A percentile compares a stretch with the other conserved stretches of the same genome.
phyloP scores from a whole-genome alignment of 2,113 vertebrate genomes.

The Brachirus orientalis region DNA sequence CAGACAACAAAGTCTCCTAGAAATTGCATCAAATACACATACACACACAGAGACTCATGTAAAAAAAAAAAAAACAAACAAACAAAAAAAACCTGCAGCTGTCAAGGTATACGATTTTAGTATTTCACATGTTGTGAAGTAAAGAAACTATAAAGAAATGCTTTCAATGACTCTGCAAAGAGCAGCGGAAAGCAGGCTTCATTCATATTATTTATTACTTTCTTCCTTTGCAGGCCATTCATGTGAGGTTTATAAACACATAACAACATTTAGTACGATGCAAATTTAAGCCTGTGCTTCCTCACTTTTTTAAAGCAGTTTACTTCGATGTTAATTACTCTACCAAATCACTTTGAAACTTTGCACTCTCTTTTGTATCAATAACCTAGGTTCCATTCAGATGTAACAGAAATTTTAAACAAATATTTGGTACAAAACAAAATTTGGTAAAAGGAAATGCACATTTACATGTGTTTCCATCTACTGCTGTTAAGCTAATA shows the following conservation, averaged over 20 bases:
- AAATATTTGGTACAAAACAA: too few species aligned
- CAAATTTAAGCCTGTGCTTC: conserved; percentile 64
- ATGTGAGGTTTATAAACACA: conserved; percentile 57
- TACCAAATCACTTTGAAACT: conserved; percentile 37
- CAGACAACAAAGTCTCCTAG: conserved; percentile 7
- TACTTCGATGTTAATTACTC: conserved; percentile 49
- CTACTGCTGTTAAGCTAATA: too few species aligned
- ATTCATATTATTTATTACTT: conserved; percentile 66
- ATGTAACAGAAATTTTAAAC: too few species aligned
- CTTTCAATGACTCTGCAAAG: conserved; percentile 20
- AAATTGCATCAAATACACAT: background rate
- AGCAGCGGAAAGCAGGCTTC: conserved; percentile 42
- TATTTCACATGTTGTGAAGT: conserved; percentile 1
- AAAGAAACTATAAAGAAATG: background rate
- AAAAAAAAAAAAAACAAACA: too few species aligned
- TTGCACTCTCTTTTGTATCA: conserved; percentile 49
- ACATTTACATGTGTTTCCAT: too few species aligned
- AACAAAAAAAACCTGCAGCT: too few species aligned
- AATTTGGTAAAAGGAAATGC: too few species aligned
- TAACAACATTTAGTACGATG: conserved; percentile 64
- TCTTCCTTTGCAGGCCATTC: conserved; percentile 51
- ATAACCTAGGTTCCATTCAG: too few species aligned
- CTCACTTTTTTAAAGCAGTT: conserved; percentile 53
- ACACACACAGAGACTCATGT: too few species aligned
- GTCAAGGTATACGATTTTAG: too few species aligned